Conservation (phyloP, 2,113 vertebrate species). For the Nannospalax galili region DNA sequence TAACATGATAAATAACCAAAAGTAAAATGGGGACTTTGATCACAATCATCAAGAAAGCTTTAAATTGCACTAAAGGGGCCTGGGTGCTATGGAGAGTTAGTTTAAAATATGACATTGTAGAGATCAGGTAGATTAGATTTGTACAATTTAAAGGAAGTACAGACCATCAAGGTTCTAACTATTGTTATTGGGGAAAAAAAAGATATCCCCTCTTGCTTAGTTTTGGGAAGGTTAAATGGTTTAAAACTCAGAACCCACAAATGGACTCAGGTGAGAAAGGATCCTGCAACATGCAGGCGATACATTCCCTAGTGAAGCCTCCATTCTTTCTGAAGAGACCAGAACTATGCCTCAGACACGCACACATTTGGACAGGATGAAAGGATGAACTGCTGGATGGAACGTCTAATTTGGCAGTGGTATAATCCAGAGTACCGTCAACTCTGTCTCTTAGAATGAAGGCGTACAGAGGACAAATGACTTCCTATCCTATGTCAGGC, state of each 20-base stretch:
- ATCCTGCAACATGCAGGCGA: no score
- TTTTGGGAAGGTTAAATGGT: neutral
- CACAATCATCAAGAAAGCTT: neutral
- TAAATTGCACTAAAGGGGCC: neutral
- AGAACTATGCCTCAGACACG: neutral
- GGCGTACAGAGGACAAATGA: accelerated
- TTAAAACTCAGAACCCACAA: neutral
- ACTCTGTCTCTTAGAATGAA: neutral
- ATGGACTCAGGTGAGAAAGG: neutral
- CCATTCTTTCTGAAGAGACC: neutral
- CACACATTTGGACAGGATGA: neutral
- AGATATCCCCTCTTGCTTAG: neutral
- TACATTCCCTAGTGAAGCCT: neutral
- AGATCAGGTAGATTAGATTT: neutral
- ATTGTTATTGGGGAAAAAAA: neutral
- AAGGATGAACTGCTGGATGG: neutral
- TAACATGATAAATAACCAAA: neutral
- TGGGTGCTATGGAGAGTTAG: neutral
- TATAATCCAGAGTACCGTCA: neutral
- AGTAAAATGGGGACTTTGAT: neutral
- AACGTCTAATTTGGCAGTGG: neutral
- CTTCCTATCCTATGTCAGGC: neutral
- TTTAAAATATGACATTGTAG: neutral
- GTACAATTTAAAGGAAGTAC: neutral
- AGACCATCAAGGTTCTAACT: neutral